Conservation (phyloP, 2,797 vertebrate genomes). For the Mormyrops attenuatus region DNA sequence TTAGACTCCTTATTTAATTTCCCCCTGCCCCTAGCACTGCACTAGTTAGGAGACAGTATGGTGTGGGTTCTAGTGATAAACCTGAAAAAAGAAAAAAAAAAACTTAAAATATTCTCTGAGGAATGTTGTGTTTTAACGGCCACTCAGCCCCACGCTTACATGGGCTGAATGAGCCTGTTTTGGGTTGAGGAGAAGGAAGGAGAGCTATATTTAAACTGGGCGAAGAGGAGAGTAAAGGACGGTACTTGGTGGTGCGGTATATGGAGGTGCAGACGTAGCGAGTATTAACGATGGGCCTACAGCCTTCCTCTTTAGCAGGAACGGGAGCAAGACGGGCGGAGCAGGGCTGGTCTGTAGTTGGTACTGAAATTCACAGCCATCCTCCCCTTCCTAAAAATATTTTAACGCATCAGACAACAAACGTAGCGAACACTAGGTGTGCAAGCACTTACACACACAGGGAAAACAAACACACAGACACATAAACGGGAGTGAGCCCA, state of each 20-base stretch:
- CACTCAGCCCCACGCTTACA: background rate
- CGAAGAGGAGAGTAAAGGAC: background rate
- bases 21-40: background rate
- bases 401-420: slow-evolving; percentile 14
- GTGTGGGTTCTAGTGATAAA: background rate
- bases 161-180: background rate
- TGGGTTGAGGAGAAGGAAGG: background rate
- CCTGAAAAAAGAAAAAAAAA: background rate
- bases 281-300: background rate
- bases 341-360: background rate
- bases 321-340: background rate
- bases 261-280: background rate
- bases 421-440: background rate
- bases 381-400: background rate
- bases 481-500: background rate
- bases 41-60: background rate
- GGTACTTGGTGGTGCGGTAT: too few relatives aligned
- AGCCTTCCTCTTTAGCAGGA: background rate
- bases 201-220: background rate
- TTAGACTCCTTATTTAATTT: background rate
- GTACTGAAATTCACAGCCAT: background rate
- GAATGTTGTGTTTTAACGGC: slow-evolving; percentile 20
- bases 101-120: background rate
- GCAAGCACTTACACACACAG: background rate
- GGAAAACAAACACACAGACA: background rate